Conservation (phyloP, 2,888 invertebrate species). For the Malacosoma neustria region DNA sequence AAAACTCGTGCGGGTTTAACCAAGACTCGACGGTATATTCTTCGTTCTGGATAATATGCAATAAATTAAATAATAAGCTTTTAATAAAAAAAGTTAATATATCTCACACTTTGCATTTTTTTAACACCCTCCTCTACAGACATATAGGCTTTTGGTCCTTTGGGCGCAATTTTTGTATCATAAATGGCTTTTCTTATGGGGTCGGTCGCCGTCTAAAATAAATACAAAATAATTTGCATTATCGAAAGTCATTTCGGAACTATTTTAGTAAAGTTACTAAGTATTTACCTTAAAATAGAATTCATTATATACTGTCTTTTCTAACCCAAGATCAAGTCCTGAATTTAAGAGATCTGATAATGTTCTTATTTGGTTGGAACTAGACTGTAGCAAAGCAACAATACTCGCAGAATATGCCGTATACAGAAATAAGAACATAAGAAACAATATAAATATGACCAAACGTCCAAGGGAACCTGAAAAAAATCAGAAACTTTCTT, state of each 20-base stretch:
- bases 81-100: too few relatives aligned
- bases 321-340: conserved; percentile 77
- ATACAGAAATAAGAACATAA: conserved; percentile 79
- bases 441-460: conserved; percentile 75
- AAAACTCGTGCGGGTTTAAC: too few relatives aligned
- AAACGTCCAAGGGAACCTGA: conserved; percentile 68
- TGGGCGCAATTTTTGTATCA: conserved; percentile 74
- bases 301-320: conserved; percentile 78
- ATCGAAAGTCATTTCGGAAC: too few relatives aligned
- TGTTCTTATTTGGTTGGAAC: conserved; percentile 78
- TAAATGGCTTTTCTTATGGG: conserved; percentile 72
- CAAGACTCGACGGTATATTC: too few relatives aligned
- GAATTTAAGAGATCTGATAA: conserved; percentile 78
- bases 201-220: conserved; percentile 57
- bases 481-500: conserved; percentile 6
- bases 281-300: conserved; percentile 73
- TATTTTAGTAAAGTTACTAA: too few relatives aligned
- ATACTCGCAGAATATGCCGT: conserved; percentile 84
- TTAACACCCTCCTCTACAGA: conserved; percentile 74
- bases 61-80: too few relatives aligned
- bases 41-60: too few relatives aligned
- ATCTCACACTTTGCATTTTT: conserved; percentile 55
- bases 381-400: conserved; percentile 81
- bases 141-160: conserved; percentile 71
- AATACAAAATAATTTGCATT: not conserved